Evolutionary conservation across 2,797 vertebrate genomes (phyloP), one percentile per base, ranked within the genome.

Genomic region (Gila robusta): DNA sequence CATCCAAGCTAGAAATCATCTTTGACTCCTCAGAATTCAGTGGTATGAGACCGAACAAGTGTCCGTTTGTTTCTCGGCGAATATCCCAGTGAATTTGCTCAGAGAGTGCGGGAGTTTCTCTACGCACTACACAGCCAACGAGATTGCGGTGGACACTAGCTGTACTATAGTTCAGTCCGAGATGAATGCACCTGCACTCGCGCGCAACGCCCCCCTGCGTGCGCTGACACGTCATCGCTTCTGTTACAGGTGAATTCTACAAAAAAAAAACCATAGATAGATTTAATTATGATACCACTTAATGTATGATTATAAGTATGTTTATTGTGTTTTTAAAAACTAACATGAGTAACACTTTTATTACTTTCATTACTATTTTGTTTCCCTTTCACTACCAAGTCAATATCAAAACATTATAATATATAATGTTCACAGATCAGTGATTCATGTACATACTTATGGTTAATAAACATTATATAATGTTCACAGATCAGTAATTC

Each of bases 101-200:
- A 5, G 23, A 5, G 23, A 70, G 41, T 28, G 56, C 66, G 11
- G 9, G 39, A 82, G 47, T 83, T 85, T 84, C 37, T 56, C n/a
- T 9, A n/a, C 52, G 47, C 79, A 67, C 83, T 26, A 23, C 5
- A 81, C 28, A 56, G 10, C 26, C 21, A 9, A 37, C 10, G 21
- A 39, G 71, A 35, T 11, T 1, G 47, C 8, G 44, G 21, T 26
- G 66, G 74, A 41, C 62, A 37, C 23, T 41, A 52, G 10, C 11
- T 2, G 10, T 32, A 32, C 32, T 32, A 49, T 49, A 69, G 21
- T 4, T 56, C n/a, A 11, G 28, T 59, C 59, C 3, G 32, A 26
- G 54, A 49, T 19, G 73, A 67, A 52, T 49, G 86, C 82, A 90
- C 89, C 89, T 89, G 88, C 88, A 39, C 12, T 59, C 14, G 64